phyloP scores from a whole-genome alignment of 2,113 vertebrate genomes.

The Propithecus coquereli region DNA sequence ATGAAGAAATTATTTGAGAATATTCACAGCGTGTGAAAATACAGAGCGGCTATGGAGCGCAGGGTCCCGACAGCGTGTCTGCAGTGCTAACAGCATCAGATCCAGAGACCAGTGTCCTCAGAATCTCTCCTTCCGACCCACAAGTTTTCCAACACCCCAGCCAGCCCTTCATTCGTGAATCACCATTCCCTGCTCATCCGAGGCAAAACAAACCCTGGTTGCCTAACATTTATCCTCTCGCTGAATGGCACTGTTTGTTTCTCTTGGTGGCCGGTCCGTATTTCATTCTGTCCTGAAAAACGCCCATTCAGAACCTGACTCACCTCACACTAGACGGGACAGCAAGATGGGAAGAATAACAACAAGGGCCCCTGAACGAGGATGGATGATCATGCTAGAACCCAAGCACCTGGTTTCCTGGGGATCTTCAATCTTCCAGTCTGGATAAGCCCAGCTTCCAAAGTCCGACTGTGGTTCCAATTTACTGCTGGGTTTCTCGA shows the following conservation, averaged over 20 bases:
- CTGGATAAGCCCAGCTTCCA: not conserved
- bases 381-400: not conserved
- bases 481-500: not conserved
- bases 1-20: not conserved
- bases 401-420: not conserved
- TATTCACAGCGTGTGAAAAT: not conserved
- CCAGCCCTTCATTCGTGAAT: slow-evolving; percentile 41
- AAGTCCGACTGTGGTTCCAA: not conserved
- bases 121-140: not conserved
- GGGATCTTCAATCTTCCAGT: not conserved
- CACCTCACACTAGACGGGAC: not conserved
- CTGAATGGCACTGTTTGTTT: not conserved
- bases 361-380: not conserved
- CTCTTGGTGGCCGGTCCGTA: not conserved
- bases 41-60: too few relatives aligned
- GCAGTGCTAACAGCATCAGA: not conserved
- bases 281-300: not conserved
- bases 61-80: not conserved
- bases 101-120: not conserved
- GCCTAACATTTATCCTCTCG: not conserved
- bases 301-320: not conserved
- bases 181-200: not conserved
- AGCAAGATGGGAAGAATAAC: not conserved
- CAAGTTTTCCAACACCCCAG: not conserved
- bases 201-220: not conserved